Base-by-base conservation (phyloP, 2,113 vertebrate species). In the Trogon surrucura region DNA sequence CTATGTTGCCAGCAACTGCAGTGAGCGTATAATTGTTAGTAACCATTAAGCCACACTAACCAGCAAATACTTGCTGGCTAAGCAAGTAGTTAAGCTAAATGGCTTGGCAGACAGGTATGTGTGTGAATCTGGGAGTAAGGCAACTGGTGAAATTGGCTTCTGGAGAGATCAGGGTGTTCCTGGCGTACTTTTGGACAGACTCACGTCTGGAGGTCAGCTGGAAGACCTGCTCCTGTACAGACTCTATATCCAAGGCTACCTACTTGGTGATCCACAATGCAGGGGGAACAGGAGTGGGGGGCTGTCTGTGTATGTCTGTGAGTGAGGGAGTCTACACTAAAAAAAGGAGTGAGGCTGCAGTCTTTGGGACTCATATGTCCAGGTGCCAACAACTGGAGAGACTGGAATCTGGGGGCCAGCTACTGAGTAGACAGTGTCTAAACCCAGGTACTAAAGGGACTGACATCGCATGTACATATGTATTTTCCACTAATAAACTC, bases 311-410 rank as follows among this genome's bases (percentile, higher is more conserved):
- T 27, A 21, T 32, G 8, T 11, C 60, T 25, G 10, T 41, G n/a
- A 69, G 47, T 3, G 2, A 73, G 0, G 0, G 18, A 18, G 10
- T 41, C 54, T 38, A 18, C 10, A 45, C 10, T 53, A 64, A 19
- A 61, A 60, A 16, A 3, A 15, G 41, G 22, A 61, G 67, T 3
- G 6, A 32, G 20, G 16, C 48, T 84, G 70, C 20, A 80, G 36
- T 23, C 44, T 19, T 81, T 34, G 16, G 11, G 15, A 72, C 25
- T 77, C 6, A 0, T 7, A n/a, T 2, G 10, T 38, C 51, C 57
- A 57, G 9, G 7, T 60, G 53, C 18, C 78, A 75, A 32, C 60
- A 66, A 10, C 17, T 29, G 10, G 10, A 16, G 12, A 61, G 23
- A 47, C 19, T 38, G 29, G 45, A 47, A 82, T 60, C 22, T 0